Conservation (phyloP, 2,797 vertebrate species). For the Poeciliopsis infans region DNA sequence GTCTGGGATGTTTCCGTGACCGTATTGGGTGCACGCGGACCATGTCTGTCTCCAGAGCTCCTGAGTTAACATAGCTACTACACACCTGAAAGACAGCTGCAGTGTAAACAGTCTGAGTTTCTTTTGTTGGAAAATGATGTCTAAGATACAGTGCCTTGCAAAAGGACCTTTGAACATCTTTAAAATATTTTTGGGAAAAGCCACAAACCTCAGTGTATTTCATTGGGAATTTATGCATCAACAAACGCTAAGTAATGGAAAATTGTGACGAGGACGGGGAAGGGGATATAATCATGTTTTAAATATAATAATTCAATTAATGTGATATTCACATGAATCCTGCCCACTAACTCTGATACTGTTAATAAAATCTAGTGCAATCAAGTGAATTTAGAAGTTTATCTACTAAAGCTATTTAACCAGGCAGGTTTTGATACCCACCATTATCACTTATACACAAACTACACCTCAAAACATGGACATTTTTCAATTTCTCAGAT, state of each 20-base stretch:
- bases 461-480: neutral
- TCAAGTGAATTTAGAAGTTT: neutral
- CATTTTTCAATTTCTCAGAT: neutral
- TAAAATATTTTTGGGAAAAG: neutral
- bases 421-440: neutral
- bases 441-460: neutral
- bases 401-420: neutral
- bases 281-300: neutral
- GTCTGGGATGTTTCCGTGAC: constrained; percentile 12
- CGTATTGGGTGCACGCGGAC: constrained; percentile 34
- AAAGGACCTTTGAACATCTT: neutral
- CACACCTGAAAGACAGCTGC: neutral
- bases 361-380: neutral
- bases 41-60: constrained; percentile 17
- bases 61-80: neutral
- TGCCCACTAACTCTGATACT: neutral
- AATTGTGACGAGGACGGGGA: neutral
- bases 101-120: neutral
- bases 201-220: neutral
- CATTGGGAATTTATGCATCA: neutral
- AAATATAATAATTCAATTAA: neutral
- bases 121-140: neutral
- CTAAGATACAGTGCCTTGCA: neutral
- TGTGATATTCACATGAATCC: neutral
- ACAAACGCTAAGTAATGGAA: neutral